phyloP scores from a whole-genome alignment of 2,113 vertebrate species.

The Chaetops frenatus region DNA sequence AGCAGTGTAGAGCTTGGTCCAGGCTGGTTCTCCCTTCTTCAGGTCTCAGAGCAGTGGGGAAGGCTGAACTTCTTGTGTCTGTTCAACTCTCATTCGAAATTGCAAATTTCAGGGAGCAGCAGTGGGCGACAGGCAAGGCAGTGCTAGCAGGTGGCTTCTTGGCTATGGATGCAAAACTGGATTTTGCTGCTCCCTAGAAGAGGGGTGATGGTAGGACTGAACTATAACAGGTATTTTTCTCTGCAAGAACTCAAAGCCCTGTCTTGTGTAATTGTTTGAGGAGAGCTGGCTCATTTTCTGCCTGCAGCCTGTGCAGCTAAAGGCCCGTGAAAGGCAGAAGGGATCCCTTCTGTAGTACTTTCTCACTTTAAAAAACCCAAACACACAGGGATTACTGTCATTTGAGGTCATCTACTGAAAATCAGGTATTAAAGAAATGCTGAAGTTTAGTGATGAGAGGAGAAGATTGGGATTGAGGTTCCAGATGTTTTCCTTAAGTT shows the following conservation, averaged over 20 bases:
- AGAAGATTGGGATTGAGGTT: neutral
- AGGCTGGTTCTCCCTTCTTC: neutral
- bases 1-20: neutral
- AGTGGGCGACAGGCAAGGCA: neutral
- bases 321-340: rapidly evolving
- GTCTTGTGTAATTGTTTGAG: neutral
- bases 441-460: neutral
- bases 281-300: neutral
- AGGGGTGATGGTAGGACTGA: neutral
- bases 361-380: neutral
- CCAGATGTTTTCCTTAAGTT: neutral
- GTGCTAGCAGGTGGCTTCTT: neutral
- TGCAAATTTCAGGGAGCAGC: neutral
- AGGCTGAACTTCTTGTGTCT: neutral
- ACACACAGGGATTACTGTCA: neutral
- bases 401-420: neutral
- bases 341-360: neutral
- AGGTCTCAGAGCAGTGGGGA: neutral
- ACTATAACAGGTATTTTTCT: neutral
- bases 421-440: neutral
- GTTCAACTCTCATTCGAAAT: rapidly evolving
- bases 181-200: neutral
- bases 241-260: neutral
- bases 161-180: neutral
- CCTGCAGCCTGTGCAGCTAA: neutral